A percentile compares a stretch with the other conserved stretches of the same genome.
Evolutionary conservation across 2,113 vertebrate species (phyloP).

Genomic region (Anguilla japonica): DNA sequence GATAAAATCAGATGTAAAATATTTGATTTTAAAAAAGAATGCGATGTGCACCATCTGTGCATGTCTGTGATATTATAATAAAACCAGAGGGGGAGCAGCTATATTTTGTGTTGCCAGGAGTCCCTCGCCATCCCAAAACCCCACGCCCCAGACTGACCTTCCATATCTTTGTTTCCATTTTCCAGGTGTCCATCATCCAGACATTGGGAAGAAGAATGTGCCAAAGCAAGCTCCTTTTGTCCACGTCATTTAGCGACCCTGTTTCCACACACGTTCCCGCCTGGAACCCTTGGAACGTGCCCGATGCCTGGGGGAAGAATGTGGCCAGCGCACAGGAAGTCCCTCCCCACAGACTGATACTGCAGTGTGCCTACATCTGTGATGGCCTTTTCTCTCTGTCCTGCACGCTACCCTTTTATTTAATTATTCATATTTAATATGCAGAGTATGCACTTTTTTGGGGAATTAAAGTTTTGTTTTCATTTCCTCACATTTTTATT

Average conservation of each 20-base stretch:
- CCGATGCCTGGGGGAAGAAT: slow-evolving; percentile 59
- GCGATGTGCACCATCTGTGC: too few species aligned
- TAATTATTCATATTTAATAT: slow-evolving; percentile 89
- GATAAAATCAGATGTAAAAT: too few species aligned
- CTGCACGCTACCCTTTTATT: slow-evolving; percentile 82
- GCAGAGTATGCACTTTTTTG: slow-evolving; percentile 90
- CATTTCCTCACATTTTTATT: slow-evolving; percentile 45
- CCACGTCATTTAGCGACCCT: slow-evolving; percentile 40
- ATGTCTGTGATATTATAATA: too few species aligned
- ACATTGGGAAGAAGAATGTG: slow-evolving; percentile 65
- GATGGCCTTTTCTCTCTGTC: slow-evolving; percentile 82
- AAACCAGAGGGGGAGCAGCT: too few species aligned
- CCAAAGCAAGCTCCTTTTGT: slow-evolving; percentile 70
- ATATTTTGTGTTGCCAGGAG: too few species aligned
- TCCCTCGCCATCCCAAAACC: too few species aligned
- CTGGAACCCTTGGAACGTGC: slow-evolving; percentile 43
- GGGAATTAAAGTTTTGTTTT: slow-evolving; percentile 63
- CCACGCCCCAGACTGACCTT: too few species aligned
- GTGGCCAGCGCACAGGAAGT: slow-evolving; percentile 63
- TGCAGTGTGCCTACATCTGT: slow-evolving; percentile 88
- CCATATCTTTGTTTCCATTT: slow-evolving; percentile 31
- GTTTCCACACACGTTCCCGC: slow-evolving; percentile 31
- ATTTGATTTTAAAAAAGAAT: too few species aligned
- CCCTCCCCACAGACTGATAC: slow-evolving; percentile 65
- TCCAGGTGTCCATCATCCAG: slow-evolving; percentile 64